These are phyloP conservation scores for Morbakka virulenta DNA, from an alignment of 30 jellyfish, hydroid and myxozoan genomes.

Conservation along the genomic window DNA sequence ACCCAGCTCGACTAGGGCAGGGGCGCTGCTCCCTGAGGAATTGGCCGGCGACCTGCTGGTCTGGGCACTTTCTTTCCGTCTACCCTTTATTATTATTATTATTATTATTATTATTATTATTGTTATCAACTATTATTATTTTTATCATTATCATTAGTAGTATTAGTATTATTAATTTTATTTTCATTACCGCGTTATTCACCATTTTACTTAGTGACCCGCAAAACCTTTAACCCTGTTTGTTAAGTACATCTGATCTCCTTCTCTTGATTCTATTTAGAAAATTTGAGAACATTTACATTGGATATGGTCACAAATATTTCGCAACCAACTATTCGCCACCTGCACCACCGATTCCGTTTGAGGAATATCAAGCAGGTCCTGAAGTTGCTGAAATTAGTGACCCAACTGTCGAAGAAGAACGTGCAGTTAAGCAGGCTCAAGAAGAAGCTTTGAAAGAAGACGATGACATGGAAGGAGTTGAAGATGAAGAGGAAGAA, in stretches of 20 bases:
- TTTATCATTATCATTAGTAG: too few relatives aligned
- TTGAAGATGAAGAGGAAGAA: constrained; percentile 91
- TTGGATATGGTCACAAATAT: constrained; percentile 90
- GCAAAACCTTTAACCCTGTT: not conserved
- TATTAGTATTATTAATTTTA: too few relatives aligned
- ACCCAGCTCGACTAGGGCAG: too few relatives aligned
- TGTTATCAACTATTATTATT: too few relatives aligned
- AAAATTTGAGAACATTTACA: constrained; percentile 72
- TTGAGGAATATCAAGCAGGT: constrained; percentile 80
- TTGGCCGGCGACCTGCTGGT: too few relatives aligned
- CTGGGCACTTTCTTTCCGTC: too few relatives aligned
- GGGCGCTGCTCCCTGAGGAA: too few relatives aligned
- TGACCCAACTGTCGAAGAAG: constrained; percentile 95
- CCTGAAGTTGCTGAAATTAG: constrained; percentile 76
- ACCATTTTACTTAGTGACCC: not conserved
- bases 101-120: too few relatives aligned
- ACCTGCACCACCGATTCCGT: constrained; percentile 71
- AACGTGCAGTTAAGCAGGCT: constrained; percentile 76
- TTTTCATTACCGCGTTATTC: too few relatives aligned
- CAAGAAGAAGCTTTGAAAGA: constrained; percentile 83
- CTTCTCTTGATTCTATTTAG: constrained; percentile 12
- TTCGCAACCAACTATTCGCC: constrained; percentile 69
- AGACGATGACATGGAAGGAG: constrained; percentile 87
- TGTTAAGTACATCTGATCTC: not conserved
- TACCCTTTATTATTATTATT: too few relatives aligned